Conservation (phyloP, 2,113 vertebrate genomes). For the Ariopsis seemanni region DNA sequence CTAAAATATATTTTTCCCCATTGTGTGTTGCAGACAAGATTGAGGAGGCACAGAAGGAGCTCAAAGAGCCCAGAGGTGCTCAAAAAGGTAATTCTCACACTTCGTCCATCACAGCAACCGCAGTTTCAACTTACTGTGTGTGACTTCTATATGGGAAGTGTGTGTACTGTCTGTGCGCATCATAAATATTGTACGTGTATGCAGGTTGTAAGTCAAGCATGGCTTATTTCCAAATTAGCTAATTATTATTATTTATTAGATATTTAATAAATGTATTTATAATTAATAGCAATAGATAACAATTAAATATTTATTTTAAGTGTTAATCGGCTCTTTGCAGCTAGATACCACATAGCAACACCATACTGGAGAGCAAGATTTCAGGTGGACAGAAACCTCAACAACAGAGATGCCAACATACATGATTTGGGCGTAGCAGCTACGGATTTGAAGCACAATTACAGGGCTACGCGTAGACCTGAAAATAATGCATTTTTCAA, state of each 20-base stretch:
- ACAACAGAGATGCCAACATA: background rate
- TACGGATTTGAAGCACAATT: too few relatives aligned
- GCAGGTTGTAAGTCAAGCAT: background rate
- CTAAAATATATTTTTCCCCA: conserved; percentile 15
- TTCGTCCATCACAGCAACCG: background rate
- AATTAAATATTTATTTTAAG: background rate
- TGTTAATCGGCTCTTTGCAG: background rate
- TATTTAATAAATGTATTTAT: too few relatives aligned
- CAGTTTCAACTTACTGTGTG: background rate
- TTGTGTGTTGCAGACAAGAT: conserved; percentile 90
- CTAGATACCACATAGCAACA: too few relatives aligned
- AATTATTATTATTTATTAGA: too few relatives aligned
- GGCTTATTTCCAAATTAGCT: background rate
- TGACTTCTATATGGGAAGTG: background rate
- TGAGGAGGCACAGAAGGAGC: conserved; percentile 97
- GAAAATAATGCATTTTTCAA: too few relatives aligned
- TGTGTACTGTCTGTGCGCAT: background rate
- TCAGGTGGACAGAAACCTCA: background rate
- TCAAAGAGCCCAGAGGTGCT: conserved; percentile 86
- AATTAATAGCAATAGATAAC: background rate
- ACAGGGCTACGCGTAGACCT: too few relatives aligned
- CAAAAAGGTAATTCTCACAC: conserved; percentile 81
- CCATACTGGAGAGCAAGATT: too few relatives aligned
- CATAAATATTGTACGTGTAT: background rate
- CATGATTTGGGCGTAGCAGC: too few relatives aligned